Base-by-base conservation (phyloP, 2,888 invertebrate species). In the Caenorhabditis sp. region DNA sequence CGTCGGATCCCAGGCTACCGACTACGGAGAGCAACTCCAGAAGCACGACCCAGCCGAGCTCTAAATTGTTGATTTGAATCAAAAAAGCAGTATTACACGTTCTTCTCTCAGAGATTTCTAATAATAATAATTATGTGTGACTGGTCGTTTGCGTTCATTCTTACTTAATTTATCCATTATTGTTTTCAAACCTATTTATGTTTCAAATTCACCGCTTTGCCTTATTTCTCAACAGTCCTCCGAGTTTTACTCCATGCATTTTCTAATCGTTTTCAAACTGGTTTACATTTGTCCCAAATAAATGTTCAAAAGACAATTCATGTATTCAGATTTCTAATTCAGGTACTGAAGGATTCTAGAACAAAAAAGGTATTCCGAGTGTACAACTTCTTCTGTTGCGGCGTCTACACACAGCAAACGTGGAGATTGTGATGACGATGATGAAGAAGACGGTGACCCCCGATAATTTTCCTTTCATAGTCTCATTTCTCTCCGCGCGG, bases 1-100 rank as follows among this genome's bases (percentile, higher is more conserved):
- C 93, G 98, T 98, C 5, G 98, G 98, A 47, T 98, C 98, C 0
- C 98, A 99, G 93, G 98, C 97, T 0, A 99, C 98, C 0, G 98
- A 99, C 94, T 99, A 98, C 93, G 98, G 99, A 0, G 97, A 98
- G 93, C 97, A 97, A 7, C 94, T 99, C 19, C 95, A 95, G 0
- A 95, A 96, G 88, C 99, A 99, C 92, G 98, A 98, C 92, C 92
- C 92, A 58, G 84, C 91, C 54, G 92, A 92, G 80, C 90, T 92
- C 76, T 92, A 88, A 89, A 58, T 44, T 51, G 22, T 28, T 70
- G 24, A 47, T 19, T 19, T 24, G 10, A 2, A 41, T 10, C 22
- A 24, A 44, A n/a, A n/a, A 41, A 68, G n/a, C 66, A 76, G 61
- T 70, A 69, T 77, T 72, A 47, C 63, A 75, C 35, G 66, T 59